Conservation (phyloP, 1,140 invertebrate genomes). For the Halictus rubicundus region DNA sequence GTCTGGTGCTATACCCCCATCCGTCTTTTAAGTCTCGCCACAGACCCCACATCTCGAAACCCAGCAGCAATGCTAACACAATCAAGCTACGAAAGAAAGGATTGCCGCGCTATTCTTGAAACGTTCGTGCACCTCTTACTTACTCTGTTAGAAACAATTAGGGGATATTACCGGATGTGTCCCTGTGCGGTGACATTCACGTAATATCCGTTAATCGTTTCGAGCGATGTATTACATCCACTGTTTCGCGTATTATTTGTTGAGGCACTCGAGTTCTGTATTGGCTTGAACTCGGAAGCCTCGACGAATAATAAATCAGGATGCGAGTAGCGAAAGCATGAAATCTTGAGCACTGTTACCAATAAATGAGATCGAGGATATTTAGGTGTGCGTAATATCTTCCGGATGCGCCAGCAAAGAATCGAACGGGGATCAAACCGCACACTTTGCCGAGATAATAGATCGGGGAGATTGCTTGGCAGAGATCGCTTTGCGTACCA, state of each 20-base stretch:
- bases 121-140: too few species aligned
- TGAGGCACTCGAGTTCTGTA: too few species aligned
- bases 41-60: conserved; percentile 69
- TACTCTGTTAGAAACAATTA: too few species aligned
- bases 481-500: conserved; percentile 59
- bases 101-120: not conserved
- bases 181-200: too few species aligned
- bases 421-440: conserved; percentile 71
- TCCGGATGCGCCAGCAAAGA: conserved; percentile 46
- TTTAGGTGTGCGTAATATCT: conserved; percentile 60
- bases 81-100: conserved; percentile 49
- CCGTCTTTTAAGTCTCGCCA: conserved; percentile 76
- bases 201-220: too few species aligned
- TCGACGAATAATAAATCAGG: too few species aligned
- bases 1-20: conserved; percentile 74
- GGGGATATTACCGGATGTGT: too few species aligned
- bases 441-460: conserved; percentile 71
- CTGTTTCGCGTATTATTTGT: too few species aligned
- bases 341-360: conserved; percentile 52
- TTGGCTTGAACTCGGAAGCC: too few species aligned
- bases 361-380: conserved; percentile 63
- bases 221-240: too few species aligned
- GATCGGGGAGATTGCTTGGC: conserved; percentile 68
- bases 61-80: conserved; percentile 58
- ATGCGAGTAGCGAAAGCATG: too few species aligned